Conservation (phyloP, 2,113 vertebrate genomes). For the Sula dactylatra region DNA sequence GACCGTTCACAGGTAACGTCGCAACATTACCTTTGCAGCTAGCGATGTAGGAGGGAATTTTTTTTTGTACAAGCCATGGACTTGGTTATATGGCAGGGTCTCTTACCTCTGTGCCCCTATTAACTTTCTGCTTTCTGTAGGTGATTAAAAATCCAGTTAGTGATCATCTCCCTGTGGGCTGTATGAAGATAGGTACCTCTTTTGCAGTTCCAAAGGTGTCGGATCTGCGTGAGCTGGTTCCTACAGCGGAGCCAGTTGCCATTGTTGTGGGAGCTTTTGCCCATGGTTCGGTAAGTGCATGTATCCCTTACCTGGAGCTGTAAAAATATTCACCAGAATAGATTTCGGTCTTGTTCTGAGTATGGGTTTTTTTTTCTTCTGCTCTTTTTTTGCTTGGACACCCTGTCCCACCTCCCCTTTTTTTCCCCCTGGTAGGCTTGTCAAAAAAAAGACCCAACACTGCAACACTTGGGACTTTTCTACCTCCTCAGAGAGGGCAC, state of each 20-base stretch:
- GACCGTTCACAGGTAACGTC: neutral
- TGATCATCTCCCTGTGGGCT: constrained; percentile 91
- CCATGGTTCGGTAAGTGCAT: constrained; percentile 85
- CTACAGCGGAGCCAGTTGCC: constrained; percentile 80
- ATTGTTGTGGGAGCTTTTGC: constrained; percentile 95
- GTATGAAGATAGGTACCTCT: constrained; percentile 86
- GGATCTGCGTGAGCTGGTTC: constrained; percentile 80
- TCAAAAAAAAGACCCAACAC: neutral
- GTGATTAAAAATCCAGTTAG: constrained; percentile 96
- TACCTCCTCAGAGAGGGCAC: neutral
- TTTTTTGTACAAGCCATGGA: neutral
- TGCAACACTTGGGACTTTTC: neutral
- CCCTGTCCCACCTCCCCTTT: rapidly evolving
- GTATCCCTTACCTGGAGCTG: neutral
- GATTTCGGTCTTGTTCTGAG: neutral
- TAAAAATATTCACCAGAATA: neutral
- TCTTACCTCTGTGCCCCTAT: neutral
- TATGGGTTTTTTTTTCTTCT: neutral
- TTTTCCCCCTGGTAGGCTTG: rapidly evolving
- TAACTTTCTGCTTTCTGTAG: constrained; percentile 8
- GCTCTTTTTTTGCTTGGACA: neutral
- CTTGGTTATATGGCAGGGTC: neutral
- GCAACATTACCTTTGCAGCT: neutral
- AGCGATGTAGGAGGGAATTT: neutral
- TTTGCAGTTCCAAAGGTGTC: constrained; percentile 78